Conservation (phyloP, 2,888 invertebrate species). For the Macrosiphum euphorbiae region DNA sequence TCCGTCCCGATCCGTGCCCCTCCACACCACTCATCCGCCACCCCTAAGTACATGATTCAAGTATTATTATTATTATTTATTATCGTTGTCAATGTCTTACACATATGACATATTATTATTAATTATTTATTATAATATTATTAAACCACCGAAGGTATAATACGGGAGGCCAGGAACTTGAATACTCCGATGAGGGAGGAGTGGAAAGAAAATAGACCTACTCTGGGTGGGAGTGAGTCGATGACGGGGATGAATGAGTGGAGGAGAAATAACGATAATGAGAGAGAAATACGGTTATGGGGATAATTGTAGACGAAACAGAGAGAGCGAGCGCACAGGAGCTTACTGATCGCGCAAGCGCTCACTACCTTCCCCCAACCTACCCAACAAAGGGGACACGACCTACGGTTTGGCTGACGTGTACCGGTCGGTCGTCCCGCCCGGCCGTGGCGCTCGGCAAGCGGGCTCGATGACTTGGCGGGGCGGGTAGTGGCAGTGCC, state of each 20-base stretch:
- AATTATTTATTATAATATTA: not conserved
- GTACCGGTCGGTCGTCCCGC: slow-evolving; percentile 1
- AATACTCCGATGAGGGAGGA: not conserved
- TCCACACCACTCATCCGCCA: no score
- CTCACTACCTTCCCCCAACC: not conserved
- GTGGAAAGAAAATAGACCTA: not conserved
- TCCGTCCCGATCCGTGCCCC: not conserved
- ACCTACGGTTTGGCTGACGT: slow-evolving; percentile 55
- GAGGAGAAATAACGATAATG: slow-evolving; percentile 21
- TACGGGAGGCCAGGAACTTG: not conserved
- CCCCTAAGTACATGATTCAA: not conserved
- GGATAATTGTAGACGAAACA: not conserved
- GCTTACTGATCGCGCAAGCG: not conserved
- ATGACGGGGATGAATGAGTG: not conserved
- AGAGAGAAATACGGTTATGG: not conserved
- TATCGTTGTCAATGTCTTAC: not conserved
- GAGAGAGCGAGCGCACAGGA: not conserved
- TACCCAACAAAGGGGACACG: slow-evolving; percentile 13
- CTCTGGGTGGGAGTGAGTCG: not conserved
- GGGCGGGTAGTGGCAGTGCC: not conserved
- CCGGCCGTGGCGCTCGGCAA: not conserved
- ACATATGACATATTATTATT: not conserved
- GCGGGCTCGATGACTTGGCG: not conserved
- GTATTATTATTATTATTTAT: not conserved
- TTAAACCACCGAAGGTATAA: not conserved